Evolutionary conservation across 1,140 invertebrate species (phyloP), one percentile per base, ranked within the genome.

Genomic region (Scaptomyza hsui): DNA sequence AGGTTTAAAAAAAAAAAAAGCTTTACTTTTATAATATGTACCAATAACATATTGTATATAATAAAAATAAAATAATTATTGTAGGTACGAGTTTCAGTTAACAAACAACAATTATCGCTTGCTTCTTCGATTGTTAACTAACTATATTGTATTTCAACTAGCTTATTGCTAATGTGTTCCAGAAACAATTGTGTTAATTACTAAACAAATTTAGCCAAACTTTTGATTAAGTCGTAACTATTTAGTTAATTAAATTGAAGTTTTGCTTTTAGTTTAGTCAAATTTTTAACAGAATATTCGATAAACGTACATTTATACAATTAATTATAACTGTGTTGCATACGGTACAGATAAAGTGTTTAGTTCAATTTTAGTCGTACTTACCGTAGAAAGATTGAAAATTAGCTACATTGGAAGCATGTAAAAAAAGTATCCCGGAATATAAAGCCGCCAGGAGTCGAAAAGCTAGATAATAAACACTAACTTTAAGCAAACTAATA

Each of bases 81-180:
- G 32, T 29, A 29, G 26, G 26, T 29, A 29, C 26, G 26, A 29
- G 47, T 52, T 24, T 39, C 3, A 52, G 55, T 21, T 13, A 21
- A 76, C 49, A 16, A 35, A 67, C 29, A 51, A 15, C 18, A 26
- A 53, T 51, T 52, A 24, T 24, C 67, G 12, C 49, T 47, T 69
- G 51, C 18, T 69, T 49, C 41, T 51, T 61, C 15, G 16, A 56
- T 62, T 44, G 42, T 72, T 72, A 60, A 59, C 57, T 55, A 35
- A 70, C 55, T 62, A 72, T 72, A 57, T 62, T 67, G 19, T 68
- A 77, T 32, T 69, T 44, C 53, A 61, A 65, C 45, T 67, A 61
- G 72, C 59, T 55, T 86, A 61, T 63, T 86, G 74, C 70, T 75
- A 67, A 86, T 86, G 77, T 86, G 81, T 86, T 86, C 82, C 74